Evolutionary conservation across 2,113 vertebrate species (phyloP), one percentile per base, ranked within the genome.

Genomic region (Orthonyx spaldingii): DNA sequence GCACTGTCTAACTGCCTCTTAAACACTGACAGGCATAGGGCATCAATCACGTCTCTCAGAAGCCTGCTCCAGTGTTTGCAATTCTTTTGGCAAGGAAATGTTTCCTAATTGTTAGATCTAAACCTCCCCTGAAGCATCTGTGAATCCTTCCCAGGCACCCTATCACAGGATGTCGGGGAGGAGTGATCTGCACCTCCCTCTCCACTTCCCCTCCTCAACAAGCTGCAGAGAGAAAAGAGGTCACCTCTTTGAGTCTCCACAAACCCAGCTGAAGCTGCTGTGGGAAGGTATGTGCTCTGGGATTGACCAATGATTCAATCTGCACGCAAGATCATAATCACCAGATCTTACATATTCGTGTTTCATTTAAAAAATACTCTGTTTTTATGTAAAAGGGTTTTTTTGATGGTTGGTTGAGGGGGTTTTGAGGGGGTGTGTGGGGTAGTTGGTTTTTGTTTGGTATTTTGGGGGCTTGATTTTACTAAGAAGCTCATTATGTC

Each of bases 381-480:
- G 1, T 16, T 13, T 75, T 71, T 26, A 46, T 19, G 2, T 44
- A 39, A 79, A 30, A 61, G 20, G 15, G 0, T 0, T 0, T 3
- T 20, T 80, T 44, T 28, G 4, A 14, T 44, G 32, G 10, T 52
- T 78, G 8, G 2, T 78, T 63, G 11, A 66, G 24, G 10, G 7
- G 4, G 5, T 50, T 59, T 68, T 47, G 37, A 68, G 6, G 5
- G 10, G 27, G 2, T 41, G 9, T 30, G 7, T 3, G 35, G 11
- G 5, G 24, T 37, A 44, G 2, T 3, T 52, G 6, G 1, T 15
- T 80, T 21, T 37, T n/a, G 6, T 5, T 65, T n/a, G 30, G 6
- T 3, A 9, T 46, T 49, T 57, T 30, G 0, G 26, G 5, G 6
- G 9, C 15, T 56, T 53, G 15, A 64, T 71, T 56, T 63, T 15